A percentile compares a stretch with the other conserved stretches of the same genome.
Conservation (phyloP, 2,797 vertebrate genomes). For the Melanotaenia trifasciata region DNA sequence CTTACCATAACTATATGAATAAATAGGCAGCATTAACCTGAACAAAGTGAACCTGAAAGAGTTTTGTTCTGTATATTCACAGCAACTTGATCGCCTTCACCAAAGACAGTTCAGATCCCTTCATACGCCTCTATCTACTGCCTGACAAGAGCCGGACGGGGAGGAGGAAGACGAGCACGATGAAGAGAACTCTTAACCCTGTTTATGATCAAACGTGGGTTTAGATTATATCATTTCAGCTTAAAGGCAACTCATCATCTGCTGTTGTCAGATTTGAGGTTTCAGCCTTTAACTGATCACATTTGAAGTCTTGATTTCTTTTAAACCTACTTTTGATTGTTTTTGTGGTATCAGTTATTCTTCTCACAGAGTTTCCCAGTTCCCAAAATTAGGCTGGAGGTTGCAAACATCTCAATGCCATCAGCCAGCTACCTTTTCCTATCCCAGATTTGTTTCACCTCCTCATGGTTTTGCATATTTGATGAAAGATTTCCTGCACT, state of each 20-base stretch:
- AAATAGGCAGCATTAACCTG: slow-evolving; percentile 25
- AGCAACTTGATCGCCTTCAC: slow-evolving; percentile 96
- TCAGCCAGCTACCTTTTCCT: background rate
- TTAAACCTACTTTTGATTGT: background rate
- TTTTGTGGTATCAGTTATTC: background rate
- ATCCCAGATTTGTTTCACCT: too few species aligned
- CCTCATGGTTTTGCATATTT: too few species aligned
- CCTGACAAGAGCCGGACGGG: slow-evolving; percentile 95
- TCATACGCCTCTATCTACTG: slow-evolving; percentile 93
- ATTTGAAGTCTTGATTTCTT: background rate
- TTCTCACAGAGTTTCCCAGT: background rate
- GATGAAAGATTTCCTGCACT: too few species aligned
- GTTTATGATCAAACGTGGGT: slow-evolving; percentile 95
- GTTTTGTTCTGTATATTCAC: slow-evolving; percentile 53
- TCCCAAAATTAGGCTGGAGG: background rate
- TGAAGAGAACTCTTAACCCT: slow-evolving; percentile 94
- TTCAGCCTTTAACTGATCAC: background rate
- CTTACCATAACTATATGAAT: background rate
- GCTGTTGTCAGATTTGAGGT: background rate
- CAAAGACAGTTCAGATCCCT: slow-evolving; percentile 94
- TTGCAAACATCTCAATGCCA: background rate
- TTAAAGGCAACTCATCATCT: background rate
- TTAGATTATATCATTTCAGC: background rate
- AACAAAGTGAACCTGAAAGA: slow-evolving; percentile 40
- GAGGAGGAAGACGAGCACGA: slow-evolving; percentile 91